phyloP scores from a whole-genome alignment of 1,140 invertebrate genomes.

The Aphis gossypii region DNA sequence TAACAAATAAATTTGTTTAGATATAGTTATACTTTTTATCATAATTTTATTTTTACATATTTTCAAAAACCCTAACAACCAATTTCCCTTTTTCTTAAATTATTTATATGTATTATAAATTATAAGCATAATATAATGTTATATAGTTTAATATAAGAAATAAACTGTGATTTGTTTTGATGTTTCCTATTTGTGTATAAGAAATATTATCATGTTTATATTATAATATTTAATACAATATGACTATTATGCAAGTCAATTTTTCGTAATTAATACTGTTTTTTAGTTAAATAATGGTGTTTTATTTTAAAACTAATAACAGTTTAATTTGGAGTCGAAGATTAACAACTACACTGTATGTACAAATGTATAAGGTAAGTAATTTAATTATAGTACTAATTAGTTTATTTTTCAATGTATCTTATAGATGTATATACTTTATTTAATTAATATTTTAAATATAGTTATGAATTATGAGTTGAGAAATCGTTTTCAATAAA shows the following conservation, averaged over 20 bases:
- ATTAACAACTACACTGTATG: neutral
- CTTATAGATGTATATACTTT: neutral
- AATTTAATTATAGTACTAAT: neutral
- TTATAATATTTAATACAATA: neutral
- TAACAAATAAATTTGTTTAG: too few species aligned
- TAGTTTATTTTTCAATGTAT: neutral
- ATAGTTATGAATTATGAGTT: neutral
- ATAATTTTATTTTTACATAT: too few species aligned
- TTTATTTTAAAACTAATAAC: neutral
- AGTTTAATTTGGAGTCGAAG: neutral
- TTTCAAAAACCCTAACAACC: too few species aligned
- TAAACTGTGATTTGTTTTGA: neutral
- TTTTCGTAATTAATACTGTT: slow-evolving; percentile 13
- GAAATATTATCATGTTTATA: neutral
- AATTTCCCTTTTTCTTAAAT: too few species aligned
- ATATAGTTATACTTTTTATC: too few species aligned
- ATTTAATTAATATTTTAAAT: neutral
- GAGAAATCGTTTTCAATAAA: neutral
- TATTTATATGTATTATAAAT: too few species aligned
- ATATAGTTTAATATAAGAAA: neutral
- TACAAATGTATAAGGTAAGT: slow-evolving; percentile 19
- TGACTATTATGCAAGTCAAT: neutral
- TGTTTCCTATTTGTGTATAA: neutral
- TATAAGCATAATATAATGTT: neutral
- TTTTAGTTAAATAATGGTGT: neutral